phyloP scores from a whole-genome alignment of 1,140 invertebrate genomes.

The Ladona fulva region DNA sequence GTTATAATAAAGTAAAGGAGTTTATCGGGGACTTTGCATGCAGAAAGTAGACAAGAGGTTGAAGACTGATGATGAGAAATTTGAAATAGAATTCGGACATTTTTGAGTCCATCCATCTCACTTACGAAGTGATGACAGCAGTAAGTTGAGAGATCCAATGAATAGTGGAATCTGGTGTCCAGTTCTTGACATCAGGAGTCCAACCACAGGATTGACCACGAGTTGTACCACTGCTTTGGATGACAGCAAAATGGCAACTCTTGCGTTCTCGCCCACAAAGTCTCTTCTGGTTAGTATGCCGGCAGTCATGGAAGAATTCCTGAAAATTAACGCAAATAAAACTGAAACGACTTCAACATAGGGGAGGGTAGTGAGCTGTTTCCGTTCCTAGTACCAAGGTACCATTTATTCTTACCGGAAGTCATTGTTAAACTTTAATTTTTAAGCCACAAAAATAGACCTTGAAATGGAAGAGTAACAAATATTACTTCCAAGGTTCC shows the following conservation, averaged over 20 bases:
- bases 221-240: slow-evolving; percentile 83
- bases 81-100: too few species aligned
- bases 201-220: slow-evolving; percentile 71
- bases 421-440: too few species aligned
- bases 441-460: too few species aligned
- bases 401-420: too few species aligned
- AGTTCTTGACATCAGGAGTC: slow-evolving; percentile 52
- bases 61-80: too few species aligned
- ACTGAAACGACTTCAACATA: too few species aligned
- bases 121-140: slow-evolving; percentile 72
- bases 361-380: not conserved
- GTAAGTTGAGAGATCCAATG: slow-evolving; percentile 67
- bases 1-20: too few species aligned
- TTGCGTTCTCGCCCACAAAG: slow-evolving; percentile 55
- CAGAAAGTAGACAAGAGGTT: too few species aligned
- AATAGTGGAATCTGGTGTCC: slow-evolving; percentile 78
- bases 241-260: slow-evolving; percentile 70
- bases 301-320: not conserved
- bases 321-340: too few species aligned
- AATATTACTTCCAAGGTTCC: too few species aligned
- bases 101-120: slow-evolving; percentile 25
- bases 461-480: too few species aligned
- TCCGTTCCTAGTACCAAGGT: slow-evolving; percentile 19
- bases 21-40: too few species aligned
- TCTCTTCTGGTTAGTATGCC: slow-evolving; percentile 23